phyloP scores from a whole-genome alignment of 2,888 invertebrate genomes.

The Horisme vitalbata region DNA sequence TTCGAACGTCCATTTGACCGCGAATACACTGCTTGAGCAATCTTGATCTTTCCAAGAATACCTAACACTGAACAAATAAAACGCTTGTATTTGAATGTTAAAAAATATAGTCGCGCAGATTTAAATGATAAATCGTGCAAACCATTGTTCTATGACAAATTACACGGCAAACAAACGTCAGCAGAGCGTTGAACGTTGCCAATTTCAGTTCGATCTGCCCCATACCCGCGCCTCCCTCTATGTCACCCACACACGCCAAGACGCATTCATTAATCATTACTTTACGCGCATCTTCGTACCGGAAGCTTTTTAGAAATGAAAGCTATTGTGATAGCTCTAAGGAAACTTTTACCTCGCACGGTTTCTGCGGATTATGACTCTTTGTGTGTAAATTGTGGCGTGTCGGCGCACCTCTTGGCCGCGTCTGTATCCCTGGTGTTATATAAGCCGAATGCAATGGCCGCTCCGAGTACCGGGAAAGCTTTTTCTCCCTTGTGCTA shows the following conservation, averaged over 20 bases:
- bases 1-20: constrained; percentile 46
- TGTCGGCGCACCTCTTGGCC: constrained; percentile 63
- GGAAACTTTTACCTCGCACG: constrained; percentile 48
- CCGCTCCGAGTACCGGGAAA: constrained; percentile 65
- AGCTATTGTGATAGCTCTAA: constrained; percentile 51
- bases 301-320: constrained; percentile 48
- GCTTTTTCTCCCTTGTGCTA: constrained; percentile 54
- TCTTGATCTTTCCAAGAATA: constrained; percentile 39
- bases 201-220: constrained; percentile 78
- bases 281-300: constrained; percentile 52
- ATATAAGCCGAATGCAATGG: constrained; percentile 79
- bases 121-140: constrained; percentile 39
- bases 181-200: constrained; percentile 55
- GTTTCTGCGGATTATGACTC: constrained; percentile 44
- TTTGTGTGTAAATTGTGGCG: constrained; percentile 35
- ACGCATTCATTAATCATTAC: constrained; percentile 70
- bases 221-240: constrained; percentile 43
- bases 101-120: constrained; percentile 14
- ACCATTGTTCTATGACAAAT: constrained; percentile 53
- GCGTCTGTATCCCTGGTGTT: constrained; percentile 77
- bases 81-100: background rate
- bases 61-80: constrained; percentile 4
- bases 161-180: constrained; percentile 59
- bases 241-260: constrained; percentile 59
- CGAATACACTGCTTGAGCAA: constrained; percentile 36